Evolutionary conservation across 2,113 vertebrate genomes (phyloP).

Genomic region (Podiceps cristatus): DNA sequence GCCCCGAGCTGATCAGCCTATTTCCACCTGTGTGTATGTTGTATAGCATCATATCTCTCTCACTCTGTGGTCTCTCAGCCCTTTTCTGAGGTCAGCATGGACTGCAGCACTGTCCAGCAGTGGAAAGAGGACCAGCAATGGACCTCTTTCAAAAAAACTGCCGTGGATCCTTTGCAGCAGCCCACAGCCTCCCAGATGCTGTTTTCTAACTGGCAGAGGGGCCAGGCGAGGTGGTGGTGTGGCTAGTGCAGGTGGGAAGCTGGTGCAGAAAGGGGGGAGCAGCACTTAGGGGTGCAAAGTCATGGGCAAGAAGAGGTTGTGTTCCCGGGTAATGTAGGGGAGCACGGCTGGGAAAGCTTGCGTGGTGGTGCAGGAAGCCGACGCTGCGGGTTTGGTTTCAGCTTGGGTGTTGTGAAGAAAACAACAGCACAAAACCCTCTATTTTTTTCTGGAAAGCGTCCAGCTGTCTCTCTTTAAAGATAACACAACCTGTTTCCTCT

Average conservation of each 20-base stretch:
- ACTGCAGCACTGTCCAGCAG: neutral
- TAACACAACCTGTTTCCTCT: neutral
- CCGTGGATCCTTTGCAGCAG: neutral
- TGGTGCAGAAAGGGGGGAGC: neutral
- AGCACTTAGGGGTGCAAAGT: rapidly evolving
- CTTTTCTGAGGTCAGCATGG: neutral
- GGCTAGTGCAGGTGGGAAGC: neutral
- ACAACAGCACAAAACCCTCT: neutral
- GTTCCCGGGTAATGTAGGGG: rapidly evolving
- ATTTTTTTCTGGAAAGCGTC: neutral
- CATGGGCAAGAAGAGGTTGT: rapidly evolving
- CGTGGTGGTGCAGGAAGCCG: neutral
- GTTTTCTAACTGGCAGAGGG: neutral
- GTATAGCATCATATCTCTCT: neutral
- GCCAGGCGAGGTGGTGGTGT: neutral
- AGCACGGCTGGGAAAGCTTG: rapidly evolving
- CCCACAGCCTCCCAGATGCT: neutral
- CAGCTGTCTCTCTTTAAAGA: neutral
- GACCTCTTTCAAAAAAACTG: no score
- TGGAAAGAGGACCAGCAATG: neutral
- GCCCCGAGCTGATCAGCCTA: neutral
- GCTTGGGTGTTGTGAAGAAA: neutral
- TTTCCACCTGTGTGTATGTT: neutral
- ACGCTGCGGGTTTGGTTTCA: neutral
- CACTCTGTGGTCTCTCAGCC: neutral